Conservation (phyloP, 1,140 invertebrate species). For the Holotrichia oblita region DNA sequence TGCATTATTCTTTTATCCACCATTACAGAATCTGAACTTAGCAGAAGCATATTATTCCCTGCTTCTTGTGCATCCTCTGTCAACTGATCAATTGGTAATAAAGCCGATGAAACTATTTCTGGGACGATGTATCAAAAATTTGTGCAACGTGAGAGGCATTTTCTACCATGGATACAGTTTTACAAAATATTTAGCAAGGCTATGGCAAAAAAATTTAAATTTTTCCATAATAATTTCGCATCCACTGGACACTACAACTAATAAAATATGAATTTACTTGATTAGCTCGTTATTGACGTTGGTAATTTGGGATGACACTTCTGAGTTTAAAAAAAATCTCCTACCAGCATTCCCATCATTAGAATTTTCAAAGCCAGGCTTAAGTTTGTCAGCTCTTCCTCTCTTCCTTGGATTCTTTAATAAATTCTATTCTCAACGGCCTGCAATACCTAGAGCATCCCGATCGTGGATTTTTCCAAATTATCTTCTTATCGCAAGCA, state of each 20-base stretch:
- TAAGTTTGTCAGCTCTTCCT: not conserved
- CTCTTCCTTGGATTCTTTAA: too few relatives aligned
- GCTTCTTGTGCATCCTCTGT: slow-evolving; percentile 42
- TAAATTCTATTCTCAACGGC: too few relatives aligned
- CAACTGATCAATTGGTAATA: slow-evolving; percentile 44
- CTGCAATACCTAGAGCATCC: too few relatives aligned
- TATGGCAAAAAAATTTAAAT: too few relatives aligned
- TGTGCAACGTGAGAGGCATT: slow-evolving; percentile 44
- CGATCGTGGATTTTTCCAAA: too few relatives aligned
- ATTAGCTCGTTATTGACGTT: slow-evolving; percentile 28
- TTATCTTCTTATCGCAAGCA: too few relatives aligned
- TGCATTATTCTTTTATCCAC: too few relatives aligned
- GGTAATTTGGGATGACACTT: too few relatives aligned
- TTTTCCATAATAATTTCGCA: not conserved
- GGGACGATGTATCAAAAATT: slow-evolving; percentile 43
- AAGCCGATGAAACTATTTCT: slow-evolving; percentile 40
- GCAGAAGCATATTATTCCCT: slow-evolving; percentile 24
- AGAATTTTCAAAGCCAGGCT: too few relatives aligned
- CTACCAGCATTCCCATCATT: too few relatives aligned
- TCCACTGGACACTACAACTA: too few relatives aligned
- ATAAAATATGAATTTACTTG: slow-evolving; percentile 35
- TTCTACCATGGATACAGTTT: slow-evolving; percentile 45
- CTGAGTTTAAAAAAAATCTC: not conserved
- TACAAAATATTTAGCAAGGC: too few relatives aligned
- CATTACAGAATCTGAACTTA: slow-evolving; percentile 33